Conservation (phyloP, 2,113 vertebrate species). For the Butorides virescens region DNA sequence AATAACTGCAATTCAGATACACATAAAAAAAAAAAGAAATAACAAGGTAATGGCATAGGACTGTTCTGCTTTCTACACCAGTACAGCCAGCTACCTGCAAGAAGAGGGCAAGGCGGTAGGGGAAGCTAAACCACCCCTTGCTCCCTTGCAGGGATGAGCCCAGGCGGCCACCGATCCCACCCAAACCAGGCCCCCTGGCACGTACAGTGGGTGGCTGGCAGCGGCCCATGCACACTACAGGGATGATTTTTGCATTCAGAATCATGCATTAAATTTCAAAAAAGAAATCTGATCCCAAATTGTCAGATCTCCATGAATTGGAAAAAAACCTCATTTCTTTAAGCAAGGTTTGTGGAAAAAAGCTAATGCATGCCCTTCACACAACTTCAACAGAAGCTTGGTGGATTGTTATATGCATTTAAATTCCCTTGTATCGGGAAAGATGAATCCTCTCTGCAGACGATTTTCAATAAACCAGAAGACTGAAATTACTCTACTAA, state of each 20-base stretch:
- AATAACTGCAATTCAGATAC: neutral
- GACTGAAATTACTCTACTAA: neutral
- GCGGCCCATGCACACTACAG: fast-evolving
- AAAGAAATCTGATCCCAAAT: neutral
- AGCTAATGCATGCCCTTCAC: neutral
- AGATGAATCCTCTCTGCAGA: neutral
- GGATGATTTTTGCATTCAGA: neutral
- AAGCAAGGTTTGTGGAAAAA: neutral
- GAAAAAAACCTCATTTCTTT: neutral
- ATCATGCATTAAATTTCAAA: fast-evolving
- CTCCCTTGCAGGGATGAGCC: neutral
- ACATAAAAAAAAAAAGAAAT: neutral
- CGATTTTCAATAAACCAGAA: neutral
- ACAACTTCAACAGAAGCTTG: neutral
- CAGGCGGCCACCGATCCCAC: fast-evolving
- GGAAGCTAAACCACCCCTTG: neutral
- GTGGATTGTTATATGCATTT: neutral
- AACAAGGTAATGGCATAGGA: no score
- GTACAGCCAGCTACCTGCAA: neutral
- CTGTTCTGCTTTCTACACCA: neutral
- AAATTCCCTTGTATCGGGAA: neutral
- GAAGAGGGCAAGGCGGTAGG: neutral
- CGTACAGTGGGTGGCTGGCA: fast-evolving
- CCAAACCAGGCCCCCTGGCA: neutral
- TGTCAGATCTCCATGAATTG: neutral